Conservation (phyloP, 2,888 invertebrate genomes). For the Eustalomyia histrio region DNA sequence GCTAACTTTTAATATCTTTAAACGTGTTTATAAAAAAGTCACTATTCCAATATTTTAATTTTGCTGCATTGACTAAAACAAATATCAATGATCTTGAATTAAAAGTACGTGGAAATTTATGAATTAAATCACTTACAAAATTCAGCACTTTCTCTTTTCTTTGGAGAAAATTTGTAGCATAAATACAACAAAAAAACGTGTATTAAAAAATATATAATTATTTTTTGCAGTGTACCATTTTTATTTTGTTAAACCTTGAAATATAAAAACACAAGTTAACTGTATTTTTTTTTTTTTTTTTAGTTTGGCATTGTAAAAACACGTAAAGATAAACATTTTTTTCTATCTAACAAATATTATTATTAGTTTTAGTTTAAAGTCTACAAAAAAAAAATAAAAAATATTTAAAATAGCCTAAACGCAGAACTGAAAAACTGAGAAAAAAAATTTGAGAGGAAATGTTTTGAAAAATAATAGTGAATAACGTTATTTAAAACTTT, state of each 20-base stretch:
- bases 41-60: neutral
- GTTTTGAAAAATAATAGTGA: neutral
- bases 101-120: constrained; percentile 12
- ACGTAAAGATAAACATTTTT: constrained; percentile 67
- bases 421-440: neutral
- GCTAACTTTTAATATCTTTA: no score
- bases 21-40: neutral
- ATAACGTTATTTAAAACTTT: neutral
- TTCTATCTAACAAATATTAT: constrained; percentile 41
- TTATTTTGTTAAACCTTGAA: constrained; percentile 64
- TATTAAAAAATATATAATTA: neutral
- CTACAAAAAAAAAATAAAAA: neutral
- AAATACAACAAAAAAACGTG: neutral
- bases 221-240: constrained; percentile 61
- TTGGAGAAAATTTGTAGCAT: neutral
- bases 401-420: neutral
- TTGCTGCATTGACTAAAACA: neutral
- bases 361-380: constrained; percentile 20
- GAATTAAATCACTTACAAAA: constrained; percentile 2
- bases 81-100: constrained; percentile 18
- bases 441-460: constrained; percentile 8
- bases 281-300: constrained; percentile 67
- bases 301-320: constrained; percentile 69
- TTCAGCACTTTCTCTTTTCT: neutral
- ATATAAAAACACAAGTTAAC: constrained; percentile 69